Conservation (phyloP, 2,797 vertebrate genomes). For the Cichlasoma orientale region DNA sequence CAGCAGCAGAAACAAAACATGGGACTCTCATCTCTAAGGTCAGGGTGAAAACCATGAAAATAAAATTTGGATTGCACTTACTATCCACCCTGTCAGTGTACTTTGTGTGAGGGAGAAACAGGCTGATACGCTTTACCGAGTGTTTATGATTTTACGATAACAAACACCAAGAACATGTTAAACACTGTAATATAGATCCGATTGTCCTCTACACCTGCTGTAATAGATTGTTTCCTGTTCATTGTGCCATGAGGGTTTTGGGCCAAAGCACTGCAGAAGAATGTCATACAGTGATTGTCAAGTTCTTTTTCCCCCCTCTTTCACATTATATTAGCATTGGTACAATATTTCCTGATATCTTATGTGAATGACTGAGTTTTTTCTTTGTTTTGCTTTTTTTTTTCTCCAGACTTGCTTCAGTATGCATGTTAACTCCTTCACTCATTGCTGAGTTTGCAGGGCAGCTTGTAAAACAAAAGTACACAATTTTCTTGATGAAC, state of each 20-base stretch:
- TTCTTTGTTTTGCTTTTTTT: neutral
- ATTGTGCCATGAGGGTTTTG: constrained; percentile 44
- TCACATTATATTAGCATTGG: constrained; percentile 14
- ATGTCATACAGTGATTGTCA: constrained; percentile 39
- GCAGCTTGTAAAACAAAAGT: constrained; percentile 32
- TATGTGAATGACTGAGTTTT: constrained; percentile 9
- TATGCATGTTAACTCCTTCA: constrained; percentile 23
- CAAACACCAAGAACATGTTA: neutral
- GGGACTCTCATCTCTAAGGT: neutral
- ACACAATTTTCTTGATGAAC: constrained; percentile 18
- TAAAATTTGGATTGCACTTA: constrained; percentile 27
- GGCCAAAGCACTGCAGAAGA: constrained; percentile 59
- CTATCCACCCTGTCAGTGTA: constrained; percentile 23
- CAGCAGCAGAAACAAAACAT: neutral
- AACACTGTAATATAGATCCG: constrained; percentile 10
- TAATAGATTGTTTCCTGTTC: constrained; percentile 28
- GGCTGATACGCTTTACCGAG: neutral
- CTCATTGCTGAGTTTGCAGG: constrained; percentile 35
- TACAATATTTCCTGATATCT: neutral
- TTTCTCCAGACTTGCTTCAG: neutral
- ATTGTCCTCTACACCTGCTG: constrained; percentile 43
- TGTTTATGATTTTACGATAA: constrained; percentile 8
- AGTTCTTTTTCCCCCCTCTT: neutral
- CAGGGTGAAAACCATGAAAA: neutral
- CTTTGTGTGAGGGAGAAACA: constrained; percentile 9